Percentiles rank a stretch among this genome's conserved stretches.
Conservation (phyloP, 2,888 invertebrate genomes). For the Nomada fucata region DNA sequence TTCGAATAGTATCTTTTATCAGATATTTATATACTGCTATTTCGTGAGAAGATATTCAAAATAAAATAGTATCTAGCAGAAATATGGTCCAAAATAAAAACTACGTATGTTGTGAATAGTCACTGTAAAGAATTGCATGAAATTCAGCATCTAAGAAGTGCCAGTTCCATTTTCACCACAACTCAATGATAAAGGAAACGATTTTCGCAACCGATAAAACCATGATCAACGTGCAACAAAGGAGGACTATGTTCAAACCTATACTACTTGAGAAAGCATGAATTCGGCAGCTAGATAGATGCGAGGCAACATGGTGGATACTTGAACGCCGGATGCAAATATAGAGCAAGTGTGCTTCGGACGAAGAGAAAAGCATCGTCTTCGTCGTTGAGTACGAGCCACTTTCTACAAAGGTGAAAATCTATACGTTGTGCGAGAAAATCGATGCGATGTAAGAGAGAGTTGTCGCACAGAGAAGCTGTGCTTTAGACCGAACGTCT, state of each 20-base stretch:
- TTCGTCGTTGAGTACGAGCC: constrained; percentile 42
- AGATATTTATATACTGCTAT: too few relatives aligned
- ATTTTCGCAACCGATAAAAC: constrained; percentile 21
- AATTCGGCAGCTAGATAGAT: constrained; percentile 30
- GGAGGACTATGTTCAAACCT: constrained; percentile 4
- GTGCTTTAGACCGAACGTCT: constrained; percentile 2
- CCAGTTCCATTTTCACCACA: background rate
- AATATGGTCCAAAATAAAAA: too few relatives aligned
- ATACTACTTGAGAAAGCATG: constrained; percentile 25
- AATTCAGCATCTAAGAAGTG: background rate
- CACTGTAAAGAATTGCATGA: background rate
- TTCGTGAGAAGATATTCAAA: too few relatives aligned
- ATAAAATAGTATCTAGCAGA: too few relatives aligned
- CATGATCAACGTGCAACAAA: constrained; percentile 1
- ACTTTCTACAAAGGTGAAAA: constrained; percentile 55
- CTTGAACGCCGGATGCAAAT: constrained; percentile 57
- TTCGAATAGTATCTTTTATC: too few relatives aligned
- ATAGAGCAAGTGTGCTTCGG: constrained; percentile 59
- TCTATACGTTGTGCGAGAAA: constrained; percentile 42
- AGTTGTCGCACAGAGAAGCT: constrained; percentile 12
- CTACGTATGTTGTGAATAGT: too few relatives aligned
- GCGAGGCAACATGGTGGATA: constrained; percentile 44
- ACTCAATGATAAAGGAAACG: background rate
- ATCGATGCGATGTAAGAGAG: constrained; percentile 48
- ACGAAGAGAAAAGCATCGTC: constrained; percentile 51